Evolutionary conservation across 2,113 vertebrate genomes (phyloP).

Genomic region (Malurus cyaneus): DNA sequence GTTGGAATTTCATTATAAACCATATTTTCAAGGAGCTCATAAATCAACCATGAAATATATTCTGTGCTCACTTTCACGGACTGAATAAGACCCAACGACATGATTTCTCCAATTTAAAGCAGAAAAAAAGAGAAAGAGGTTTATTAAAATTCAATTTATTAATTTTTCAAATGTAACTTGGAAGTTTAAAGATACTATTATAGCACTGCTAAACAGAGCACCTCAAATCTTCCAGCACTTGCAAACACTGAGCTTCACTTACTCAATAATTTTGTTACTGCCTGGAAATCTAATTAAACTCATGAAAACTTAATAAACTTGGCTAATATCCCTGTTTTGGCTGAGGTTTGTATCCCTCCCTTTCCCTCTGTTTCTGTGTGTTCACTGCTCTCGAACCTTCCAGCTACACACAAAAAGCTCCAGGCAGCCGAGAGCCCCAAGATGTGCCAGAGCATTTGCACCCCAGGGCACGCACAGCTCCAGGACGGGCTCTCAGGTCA

Average conservation of each 20-base stretch:
- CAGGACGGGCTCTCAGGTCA: neutral
- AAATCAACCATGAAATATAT: conserved; percentile 55
- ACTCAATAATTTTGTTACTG: neutral
- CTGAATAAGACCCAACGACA: neutral
- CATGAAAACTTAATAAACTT: neutral
- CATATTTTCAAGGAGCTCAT: conserved; percentile 54
- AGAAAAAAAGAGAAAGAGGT: neutral
- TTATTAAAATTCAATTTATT: neutral
- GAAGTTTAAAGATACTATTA: neutral
- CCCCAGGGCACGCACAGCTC: rapidly evolving
- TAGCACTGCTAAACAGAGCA: neutral
- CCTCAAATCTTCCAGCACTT: neutral
- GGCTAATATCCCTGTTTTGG: neutral
- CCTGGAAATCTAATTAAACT: neutral
- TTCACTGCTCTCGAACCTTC: neutral
- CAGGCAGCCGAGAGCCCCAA: neutral
- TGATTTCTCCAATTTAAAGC: neutral
- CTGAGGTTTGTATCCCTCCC: neutral
- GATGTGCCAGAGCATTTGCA: rapidly evolving
- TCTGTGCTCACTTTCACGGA: neutral
- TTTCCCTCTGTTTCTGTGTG: neutral
- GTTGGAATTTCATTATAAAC: conserved; percentile 37
- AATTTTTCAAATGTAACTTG: neutral
- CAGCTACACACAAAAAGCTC: neutral
- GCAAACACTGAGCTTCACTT: neutral